These are phyloP conservation scores for Drosophila mauritiana DNA, from an alignment of 1,140 invertebrate genomes.

Conservation along the genomic window DNA sequence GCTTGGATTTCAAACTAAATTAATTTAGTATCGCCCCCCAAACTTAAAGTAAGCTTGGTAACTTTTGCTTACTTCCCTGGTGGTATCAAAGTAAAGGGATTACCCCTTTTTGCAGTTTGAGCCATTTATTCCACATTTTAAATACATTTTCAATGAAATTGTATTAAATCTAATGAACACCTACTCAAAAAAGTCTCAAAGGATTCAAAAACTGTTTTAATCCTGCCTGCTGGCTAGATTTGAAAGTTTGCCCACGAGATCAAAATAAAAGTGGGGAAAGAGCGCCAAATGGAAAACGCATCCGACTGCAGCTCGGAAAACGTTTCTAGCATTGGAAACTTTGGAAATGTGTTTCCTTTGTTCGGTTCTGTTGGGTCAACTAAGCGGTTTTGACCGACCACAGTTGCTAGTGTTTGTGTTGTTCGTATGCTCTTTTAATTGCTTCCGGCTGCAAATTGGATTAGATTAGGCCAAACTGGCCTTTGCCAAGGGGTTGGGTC, in stretches of 20 bases:
- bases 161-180: too few relatives aligned
- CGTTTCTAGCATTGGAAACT: neutral
- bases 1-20: slow-evolving; percentile 48
- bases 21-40: slow-evolving; percentile 20
- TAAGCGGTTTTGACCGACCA: slow-evolving; percentile 36
- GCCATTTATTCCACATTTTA: neutral
- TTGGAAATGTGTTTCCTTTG: slow-evolving; percentile 14
- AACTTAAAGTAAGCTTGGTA: slow-evolving; percentile 20
- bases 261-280: neutral
- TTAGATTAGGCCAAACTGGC: slow-evolving; percentile 37
- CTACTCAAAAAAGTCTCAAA: too few relatives aligned
- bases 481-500: slow-evolving; percentile 7
- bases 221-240: slow-evolving; percentile 13
- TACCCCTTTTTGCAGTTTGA: neutral
- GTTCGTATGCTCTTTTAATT: slow-evolving; percentile 41
- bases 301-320: slow-evolving; percentile 18
- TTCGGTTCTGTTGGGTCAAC: slow-evolving; percentile 24
- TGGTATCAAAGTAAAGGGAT: neutral
- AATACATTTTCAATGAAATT: too few relatives aligned
- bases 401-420: slow-evolving; percentile 24
- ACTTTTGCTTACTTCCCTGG: neutral
- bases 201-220: too few relatives aligned
- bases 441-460: slow-evolving; percentile 41
- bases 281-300: neutral
- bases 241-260: slow-evolving; percentile 5